Conservation (phyloP, 2,797 vertebrate genomes). For the Poeciliopsis paucimaculata region DNA sequence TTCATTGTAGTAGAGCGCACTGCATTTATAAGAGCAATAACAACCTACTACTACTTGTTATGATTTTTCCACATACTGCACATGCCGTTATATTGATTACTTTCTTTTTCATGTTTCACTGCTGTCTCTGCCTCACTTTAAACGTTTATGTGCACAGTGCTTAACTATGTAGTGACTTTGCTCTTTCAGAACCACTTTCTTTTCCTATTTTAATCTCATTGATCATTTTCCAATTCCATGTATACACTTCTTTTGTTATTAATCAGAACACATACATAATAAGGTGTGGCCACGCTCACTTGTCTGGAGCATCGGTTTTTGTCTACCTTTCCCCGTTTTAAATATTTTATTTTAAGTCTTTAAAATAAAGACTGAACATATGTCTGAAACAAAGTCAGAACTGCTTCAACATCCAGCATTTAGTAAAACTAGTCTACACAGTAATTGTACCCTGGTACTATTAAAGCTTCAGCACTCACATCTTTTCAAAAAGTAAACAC, state of each 20-base stretch:
- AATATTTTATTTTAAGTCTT: background rate
- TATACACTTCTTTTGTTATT: background rate
- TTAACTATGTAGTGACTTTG: background rate
- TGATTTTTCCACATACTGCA: background rate
- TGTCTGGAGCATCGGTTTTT: background rate
- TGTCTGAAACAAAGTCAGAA: background rate
- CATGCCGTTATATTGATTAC: background rate
- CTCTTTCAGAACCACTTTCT: background rate
- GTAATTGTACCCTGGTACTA: background rate
- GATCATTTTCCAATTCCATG: background rate
- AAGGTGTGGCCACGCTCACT: background rate
- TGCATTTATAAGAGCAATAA: background rate
- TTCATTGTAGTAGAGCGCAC: background rate
- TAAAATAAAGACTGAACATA: background rate
- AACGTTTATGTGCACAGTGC: background rate
- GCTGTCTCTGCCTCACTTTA: no score
- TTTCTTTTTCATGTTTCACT: background rate
- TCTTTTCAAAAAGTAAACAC: background rate
- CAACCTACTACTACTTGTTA: background rate
- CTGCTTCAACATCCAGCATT: background rate
- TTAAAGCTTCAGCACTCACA: background rate
- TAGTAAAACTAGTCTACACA: background rate
- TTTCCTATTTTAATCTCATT: background rate
- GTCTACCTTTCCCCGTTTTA: background rate
- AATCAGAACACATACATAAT: background rate